A percentile compares a stretch with the other conserved stretches of the same genome.
Conservation (phyloP, 2,797 vertebrate species). For the Antrozous pallidus region DNA sequence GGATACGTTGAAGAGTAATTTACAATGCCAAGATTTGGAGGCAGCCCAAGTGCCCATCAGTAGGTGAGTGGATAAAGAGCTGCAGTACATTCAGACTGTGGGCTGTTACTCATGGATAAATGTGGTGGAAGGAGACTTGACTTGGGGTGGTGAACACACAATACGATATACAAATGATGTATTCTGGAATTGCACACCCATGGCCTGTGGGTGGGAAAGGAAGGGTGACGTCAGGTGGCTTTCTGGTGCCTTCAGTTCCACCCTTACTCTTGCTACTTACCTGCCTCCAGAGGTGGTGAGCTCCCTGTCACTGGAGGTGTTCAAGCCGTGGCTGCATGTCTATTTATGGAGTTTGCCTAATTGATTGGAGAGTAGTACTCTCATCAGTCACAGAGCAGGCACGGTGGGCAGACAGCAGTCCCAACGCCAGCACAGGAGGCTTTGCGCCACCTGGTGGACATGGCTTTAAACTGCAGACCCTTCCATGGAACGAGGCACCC, state of each 20-base stretch:
- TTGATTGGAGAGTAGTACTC: neutral
- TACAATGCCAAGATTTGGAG: neutral
- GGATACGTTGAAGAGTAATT: neutral
- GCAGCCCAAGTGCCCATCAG: neutral
- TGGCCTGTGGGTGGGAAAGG: neutral
- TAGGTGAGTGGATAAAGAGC: neutral
- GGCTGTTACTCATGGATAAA: neutral
- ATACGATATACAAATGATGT: neutral
- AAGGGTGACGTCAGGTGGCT: neutral
- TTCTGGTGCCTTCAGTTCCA: neutral
- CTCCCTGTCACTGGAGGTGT: neutral
- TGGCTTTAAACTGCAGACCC: neutral
- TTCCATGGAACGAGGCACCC: neutral
- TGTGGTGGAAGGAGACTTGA: neutral
- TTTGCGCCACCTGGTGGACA: conserved; percentile 47
- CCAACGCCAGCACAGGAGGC: neutral
- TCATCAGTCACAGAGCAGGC: neutral
- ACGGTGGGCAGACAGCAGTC: fast-evolving
- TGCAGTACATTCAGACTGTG: neutral
- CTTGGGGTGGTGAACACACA: neutral
- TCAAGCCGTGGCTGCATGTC: neutral
- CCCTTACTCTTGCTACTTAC: neutral
- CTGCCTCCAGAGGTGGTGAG: neutral
- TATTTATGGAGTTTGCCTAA: neutral
- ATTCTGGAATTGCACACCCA: neutral